Evolutionary conservation across 2,888 invertebrate species (phyloP), one percentile per base, ranked within the genome.

Genomic region (Mesorhabditis belari): DNA sequence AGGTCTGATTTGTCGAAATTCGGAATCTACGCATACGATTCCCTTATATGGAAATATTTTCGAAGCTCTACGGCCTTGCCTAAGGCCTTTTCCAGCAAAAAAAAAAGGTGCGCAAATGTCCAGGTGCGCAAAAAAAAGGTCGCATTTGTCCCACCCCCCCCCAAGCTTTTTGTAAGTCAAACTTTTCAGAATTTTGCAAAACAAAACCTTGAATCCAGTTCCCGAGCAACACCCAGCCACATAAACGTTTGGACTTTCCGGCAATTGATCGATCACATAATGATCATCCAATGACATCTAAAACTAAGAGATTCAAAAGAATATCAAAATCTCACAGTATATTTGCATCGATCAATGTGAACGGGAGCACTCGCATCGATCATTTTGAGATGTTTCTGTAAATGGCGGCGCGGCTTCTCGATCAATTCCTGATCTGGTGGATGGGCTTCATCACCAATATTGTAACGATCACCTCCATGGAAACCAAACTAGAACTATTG

Each of bases 171-270:
- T n/a, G n/a, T 35, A 17, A 35, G n/a, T 35, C 1, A 35, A 35
- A 35, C 12, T 35, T 35, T 35, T 9, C 12, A 1, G 1, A 35
- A 9, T 35, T 9, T 35, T 35, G 44, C 44, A 17, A 1, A n/a
- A 35, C n/a, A n/a, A 35, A 17, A 72, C 70, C 63, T 79, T 79
- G 68, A 79, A 79, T 28, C 79, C 79, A 1, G 74, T 76, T 19
- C 79, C 79, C 3, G 72, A 74, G 5, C 77, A 73, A 49, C 77
- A 76, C n/a, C 71, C 74, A 23, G 67, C 75, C 28, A 79, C 61
- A 3, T 76, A 58, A 51, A 78, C 65, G 58, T 76, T 79, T 25
- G 61, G 56, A 24, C 59, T 65, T 9, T 62, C 59, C 1, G 66
- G 69, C 27, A 68, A 55, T 26, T 60, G 56, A 58, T 67, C 73